Conservation (phyloP, 2,888 invertebrate genomes). For the Leucania comma region DNA sequence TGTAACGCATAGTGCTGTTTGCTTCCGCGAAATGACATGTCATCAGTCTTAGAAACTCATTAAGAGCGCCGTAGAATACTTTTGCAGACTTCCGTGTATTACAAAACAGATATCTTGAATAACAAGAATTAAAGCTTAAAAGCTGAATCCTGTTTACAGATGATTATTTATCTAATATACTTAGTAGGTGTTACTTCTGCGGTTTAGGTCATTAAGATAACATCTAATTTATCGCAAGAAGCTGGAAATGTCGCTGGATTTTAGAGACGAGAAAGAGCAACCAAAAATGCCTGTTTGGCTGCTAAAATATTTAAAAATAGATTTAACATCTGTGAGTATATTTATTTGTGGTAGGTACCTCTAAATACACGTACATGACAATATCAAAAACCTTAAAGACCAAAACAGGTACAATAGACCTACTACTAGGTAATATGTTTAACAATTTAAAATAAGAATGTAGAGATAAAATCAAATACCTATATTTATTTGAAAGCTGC, state of each 20-base stretch:
- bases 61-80: slow-evolving; percentile 72
- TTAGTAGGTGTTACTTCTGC: slow-evolving; percentile 29
- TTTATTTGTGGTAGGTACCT: not conserved
- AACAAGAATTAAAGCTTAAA: slow-evolving; percentile 46
- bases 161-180: slow-evolving; percentile 32
- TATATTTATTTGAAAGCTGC: no score
- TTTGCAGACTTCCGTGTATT: slow-evolving; percentile 79
- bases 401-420: no score
- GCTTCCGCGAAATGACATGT: slow-evolving; percentile 66
- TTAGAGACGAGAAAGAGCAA: slow-evolving; percentile 32
- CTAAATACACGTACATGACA: not conserved
- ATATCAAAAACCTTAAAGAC: not conserved
- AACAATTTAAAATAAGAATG: no score
- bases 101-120: slow-evolving; percentile 61
- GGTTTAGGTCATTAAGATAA: slow-evolving; percentile 50
- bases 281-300: slow-evolving; percentile 9
- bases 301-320: slow-evolving; percentile 6
- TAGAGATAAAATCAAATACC: no score
- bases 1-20: slow-evolving; percentile 53
- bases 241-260: slow-evolving; percentile 23
- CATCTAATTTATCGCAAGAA: slow-evolving; percentile 34
- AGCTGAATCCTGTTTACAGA: slow-evolving; percentile 32
- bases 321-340: slow-evolving; percentile 8
- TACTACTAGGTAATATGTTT: slow-evolving; percentile 2
- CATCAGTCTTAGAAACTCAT: slow-evolving; percentile 78